Evolutionary conservation across 2,113 vertebrate genomes (phyloP), one percentile per base, ranked within the genome.

Genomic region (Oostethus manadensis): DNA sequence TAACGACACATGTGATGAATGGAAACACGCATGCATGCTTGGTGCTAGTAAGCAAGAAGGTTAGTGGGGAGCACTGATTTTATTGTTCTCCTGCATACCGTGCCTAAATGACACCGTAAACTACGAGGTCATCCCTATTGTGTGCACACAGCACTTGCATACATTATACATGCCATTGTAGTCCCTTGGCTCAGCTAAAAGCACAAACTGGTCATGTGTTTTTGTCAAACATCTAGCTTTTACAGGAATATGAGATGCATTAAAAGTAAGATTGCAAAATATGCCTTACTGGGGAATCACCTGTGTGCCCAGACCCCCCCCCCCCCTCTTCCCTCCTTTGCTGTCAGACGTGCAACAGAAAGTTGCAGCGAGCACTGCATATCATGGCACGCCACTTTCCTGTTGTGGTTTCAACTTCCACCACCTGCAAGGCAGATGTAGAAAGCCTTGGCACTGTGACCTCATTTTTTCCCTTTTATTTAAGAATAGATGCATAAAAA

Each of bases 111-210:
- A 42, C 60, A 51, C 29, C 74, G 66, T 71, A 85, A 83, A 66
- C 45, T 18, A 82, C 86, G 82, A 89, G 72, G 73, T 88, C 87
- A 87, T 71, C 63, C 47, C 79, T 40, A 78, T 81, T 85, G 77
- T 84, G 79, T 61, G 56, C 63, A 67, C 69, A 58, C 48, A 44
- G 74, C 63, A 51, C 71, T 73, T 68, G 51, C 68, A 55, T 78
- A 67, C 73, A 84, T 76, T 80, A 61, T 61, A 49, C 48, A 9
- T 64, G 59, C 57, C 66, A 48, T 29, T 69, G 60, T 50, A 23
- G 17, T 56, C 38, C 20, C 10, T 4, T 40, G 22, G 66, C 57
- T 69, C 58, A 26, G 44, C 47, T 57, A 47, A 70, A 74, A 49
- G 40, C 49, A 6, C 8, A 29, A 59, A 51, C 13, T 8, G 21